Percentiles rank a stretch among this genome's conserved stretches.
These are phyloP conservation scores for Typhlomys cinereus DNA, from an alignment of 2,113 vertebrate genomes.

Conservation along the genomic window DNA sequence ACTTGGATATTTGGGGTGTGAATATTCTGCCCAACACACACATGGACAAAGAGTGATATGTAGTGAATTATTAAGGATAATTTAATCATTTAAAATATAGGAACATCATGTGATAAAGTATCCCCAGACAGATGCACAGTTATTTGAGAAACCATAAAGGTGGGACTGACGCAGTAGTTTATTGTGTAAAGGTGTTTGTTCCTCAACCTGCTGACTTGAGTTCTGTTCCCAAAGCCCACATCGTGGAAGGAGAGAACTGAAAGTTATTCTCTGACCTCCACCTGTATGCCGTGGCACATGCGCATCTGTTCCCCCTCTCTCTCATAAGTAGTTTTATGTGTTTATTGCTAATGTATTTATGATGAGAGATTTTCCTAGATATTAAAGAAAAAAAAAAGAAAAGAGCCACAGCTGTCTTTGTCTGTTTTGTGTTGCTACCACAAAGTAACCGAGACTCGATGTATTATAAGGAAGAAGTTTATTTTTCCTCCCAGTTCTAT, in stretches of 20 bases:
- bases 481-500: not conserved
- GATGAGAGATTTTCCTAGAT: not conserved
- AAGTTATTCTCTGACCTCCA: too few relatives aligned
- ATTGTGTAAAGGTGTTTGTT: too few relatives aligned
- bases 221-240: too few relatives aligned
- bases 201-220: too few relatives aligned
- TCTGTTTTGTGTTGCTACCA: not conserved
- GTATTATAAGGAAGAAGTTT: not conserved
- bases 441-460: not conserved
- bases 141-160: not conserved
- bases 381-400: not conserved
- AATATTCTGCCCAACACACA: constrained; percentile 32
- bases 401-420: not conserved
- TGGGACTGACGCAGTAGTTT: too few relatives aligned
- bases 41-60: not conserved
- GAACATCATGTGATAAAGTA: not conserved
- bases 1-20: not conserved
- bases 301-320: too few relatives aligned
- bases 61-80: not conserved
- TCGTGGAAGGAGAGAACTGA: too few relatives aligned
- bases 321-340: too few relatives aligned
- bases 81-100: constrained; percentile 8
- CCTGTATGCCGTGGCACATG: too few relatives aligned
- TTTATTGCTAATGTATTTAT: not conserved
- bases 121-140: not conserved